phyloP scores from a whole-genome alignment of 2,113 vertebrate genomes.

The Ploceus nigricollis region DNA sequence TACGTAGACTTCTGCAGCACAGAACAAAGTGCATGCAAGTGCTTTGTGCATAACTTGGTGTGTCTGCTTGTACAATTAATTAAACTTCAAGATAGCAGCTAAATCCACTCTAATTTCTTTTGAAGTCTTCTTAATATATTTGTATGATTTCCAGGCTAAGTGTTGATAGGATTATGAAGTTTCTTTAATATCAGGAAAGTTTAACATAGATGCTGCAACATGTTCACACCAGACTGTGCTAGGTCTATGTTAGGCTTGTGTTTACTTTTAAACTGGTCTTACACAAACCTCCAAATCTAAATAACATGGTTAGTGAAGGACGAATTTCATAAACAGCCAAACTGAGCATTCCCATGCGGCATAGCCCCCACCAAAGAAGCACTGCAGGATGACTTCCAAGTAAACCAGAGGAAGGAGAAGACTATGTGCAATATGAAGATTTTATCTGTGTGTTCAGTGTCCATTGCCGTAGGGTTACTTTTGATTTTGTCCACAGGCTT shows the following conservation, averaged over 20 bases:
- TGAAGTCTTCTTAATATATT: neutral
- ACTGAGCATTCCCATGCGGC: neutral
- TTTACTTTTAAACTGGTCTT: neutral
- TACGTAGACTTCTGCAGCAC: neutral
- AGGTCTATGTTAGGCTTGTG: neutral
- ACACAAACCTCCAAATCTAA: neutral
- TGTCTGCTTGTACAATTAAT: neutral
- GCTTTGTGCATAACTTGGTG: fast-evolving
- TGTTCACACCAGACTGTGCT: neutral
- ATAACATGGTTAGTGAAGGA: neutral
- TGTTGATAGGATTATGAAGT: neutral
- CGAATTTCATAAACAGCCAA: neutral
- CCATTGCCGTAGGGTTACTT: neutral
- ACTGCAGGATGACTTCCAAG: neutral
- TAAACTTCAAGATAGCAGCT: neutral
- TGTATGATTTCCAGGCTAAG: neutral
- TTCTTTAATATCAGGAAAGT: fast-evolving
- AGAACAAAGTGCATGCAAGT: neutral
- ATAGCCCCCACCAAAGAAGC: neutral
- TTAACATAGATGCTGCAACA: neutral
- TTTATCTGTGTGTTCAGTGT: neutral
- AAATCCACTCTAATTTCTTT: neutral
- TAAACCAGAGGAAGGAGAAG: neutral
- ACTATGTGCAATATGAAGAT: fast-evolving
- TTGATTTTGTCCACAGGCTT: neutral